Evolutionary conservation across 2,797 vertebrate genomes (phyloP).

Genomic region (Lacerta bilineata): DNA sequence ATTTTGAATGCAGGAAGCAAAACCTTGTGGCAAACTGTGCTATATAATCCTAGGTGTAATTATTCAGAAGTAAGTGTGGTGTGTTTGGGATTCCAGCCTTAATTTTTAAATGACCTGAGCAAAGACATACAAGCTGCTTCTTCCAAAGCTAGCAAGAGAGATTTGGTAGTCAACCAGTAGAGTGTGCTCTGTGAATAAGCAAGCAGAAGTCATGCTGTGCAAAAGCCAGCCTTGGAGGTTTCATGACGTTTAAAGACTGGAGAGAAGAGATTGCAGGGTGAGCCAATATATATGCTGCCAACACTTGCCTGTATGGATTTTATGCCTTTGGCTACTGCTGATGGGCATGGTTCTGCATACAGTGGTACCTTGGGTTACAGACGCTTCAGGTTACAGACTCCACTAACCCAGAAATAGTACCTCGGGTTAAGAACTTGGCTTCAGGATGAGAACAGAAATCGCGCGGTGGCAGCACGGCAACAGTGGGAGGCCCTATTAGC

Average conservation of each 20-base stretch:
- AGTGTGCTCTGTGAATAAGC: conserved; percentile 13
- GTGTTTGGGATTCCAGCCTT: not conserved
- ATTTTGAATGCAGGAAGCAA: not conserved
- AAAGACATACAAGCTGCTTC: rapidly evolving
- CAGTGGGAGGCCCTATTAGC: too few relatives aligned
- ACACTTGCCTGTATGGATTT: not conserved
- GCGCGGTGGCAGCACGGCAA: too few relatives aligned
- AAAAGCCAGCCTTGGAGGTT: not conserved
- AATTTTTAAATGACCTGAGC: not conserved
- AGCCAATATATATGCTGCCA: not conserved
- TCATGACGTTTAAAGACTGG: not conserved
- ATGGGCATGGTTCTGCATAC: not conserved
- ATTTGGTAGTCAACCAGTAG: conserved; percentile 20
- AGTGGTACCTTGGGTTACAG: too few relatives aligned
- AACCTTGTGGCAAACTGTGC: not conserved
- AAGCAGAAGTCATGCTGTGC: not conserved
- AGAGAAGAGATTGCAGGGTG: not conserved
- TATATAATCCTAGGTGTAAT: not conserved
- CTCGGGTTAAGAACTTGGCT: too few relatives aligned
- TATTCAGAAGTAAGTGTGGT: not conserved
- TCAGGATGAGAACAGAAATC: too few relatives aligned
- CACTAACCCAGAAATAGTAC: too few relatives aligned
- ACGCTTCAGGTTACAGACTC: too few relatives aligned
- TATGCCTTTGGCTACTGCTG: not conserved
- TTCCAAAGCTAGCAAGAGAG: not conserved